Base-by-base conservation (phyloP, 2,888 invertebrate species). In the Prenolepis imparis region DNA sequence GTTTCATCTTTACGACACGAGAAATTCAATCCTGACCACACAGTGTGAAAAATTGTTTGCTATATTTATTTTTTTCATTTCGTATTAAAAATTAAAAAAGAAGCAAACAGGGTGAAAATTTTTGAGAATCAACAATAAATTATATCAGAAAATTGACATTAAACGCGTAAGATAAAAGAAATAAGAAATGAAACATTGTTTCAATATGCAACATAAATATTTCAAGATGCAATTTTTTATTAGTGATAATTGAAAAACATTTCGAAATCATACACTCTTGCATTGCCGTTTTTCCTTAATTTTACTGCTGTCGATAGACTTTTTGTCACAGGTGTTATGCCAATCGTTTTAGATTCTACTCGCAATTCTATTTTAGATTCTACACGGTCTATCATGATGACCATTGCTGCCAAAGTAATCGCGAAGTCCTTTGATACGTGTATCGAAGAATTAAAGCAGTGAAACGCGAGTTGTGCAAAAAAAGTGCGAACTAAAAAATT, bases 321-420 rank as follows among this genome's bases (percentile, higher is more conserved):
- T 67, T 77, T 66, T 68, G 52, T 80, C 61, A 28, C 32, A 68
- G 61, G 41, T 66, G 44, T 52, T 64, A 61, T 28, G 28, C 18
- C 59, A 48, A 44, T 55, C 55, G 63, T 81, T 74, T 12, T 44
- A 41, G 32, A 64, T 66, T 48, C 32, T 52, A 41, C 32, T 28
- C 28, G 28, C 28, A 3, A 28, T 28, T 28, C 28, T 28, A 28
- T 28, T 28, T 3, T 28, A 28, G 3, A 28, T 28, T 28, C 28
- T 75, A 59, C 36, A 24, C 32, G 9, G 12, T 36, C 15, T 82
- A 66, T 39, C 55, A 41, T 44, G 21, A 44, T 44, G 36, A 57
- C 21, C 59, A 32, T 82, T 82, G 77, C 63, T 77, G 48, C 68
- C 24, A 36, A 63, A 81, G 61, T 66, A 82, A 84, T 82, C 73